phyloP scores from a whole-genome alignment of 2,113 vertebrate genomes.

The Semnopithecus entellus region DNA sequence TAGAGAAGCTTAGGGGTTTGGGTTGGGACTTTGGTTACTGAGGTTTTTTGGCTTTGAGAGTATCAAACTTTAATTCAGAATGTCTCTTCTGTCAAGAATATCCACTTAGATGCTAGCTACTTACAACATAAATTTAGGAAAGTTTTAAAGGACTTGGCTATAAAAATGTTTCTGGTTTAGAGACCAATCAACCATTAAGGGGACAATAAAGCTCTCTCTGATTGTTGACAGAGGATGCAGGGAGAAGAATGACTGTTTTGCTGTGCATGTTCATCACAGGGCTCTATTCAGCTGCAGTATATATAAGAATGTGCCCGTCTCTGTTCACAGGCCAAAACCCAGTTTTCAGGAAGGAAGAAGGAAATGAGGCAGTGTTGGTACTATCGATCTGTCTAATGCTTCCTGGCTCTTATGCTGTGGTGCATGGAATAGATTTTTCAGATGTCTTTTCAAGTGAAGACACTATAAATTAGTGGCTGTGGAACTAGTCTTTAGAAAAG shows the following conservation, averaged over 20 bases:
- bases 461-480: not conserved
- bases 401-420: not conserved
- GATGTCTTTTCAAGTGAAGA: not conserved
- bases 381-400: not conserved
- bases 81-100: not conserved
- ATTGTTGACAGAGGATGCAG: not conserved
- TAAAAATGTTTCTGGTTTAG: not conserved
- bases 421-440: not conserved
- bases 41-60: not conserved
- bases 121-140: not conserved
- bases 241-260: not conserved
- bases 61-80: slow-evolving; percentile 21
- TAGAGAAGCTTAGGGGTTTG: not conserved
- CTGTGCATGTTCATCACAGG: not conserved
- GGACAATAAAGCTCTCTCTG: not conserved
- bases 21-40: not conserved
- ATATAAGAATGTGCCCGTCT: rapidly evolving
- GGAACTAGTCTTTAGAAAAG: not conserved
- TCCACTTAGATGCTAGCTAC: not conserved
- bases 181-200: not conserved
- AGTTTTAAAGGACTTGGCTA: not conserved
- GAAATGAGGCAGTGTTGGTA: not conserved
- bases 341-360: not conserved
- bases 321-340: not conserved
- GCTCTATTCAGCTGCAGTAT: not conserved